phyloP scores from a whole-genome alignment of 2,888 invertebrate genomes.

The Cephalotes varians region DNA sequence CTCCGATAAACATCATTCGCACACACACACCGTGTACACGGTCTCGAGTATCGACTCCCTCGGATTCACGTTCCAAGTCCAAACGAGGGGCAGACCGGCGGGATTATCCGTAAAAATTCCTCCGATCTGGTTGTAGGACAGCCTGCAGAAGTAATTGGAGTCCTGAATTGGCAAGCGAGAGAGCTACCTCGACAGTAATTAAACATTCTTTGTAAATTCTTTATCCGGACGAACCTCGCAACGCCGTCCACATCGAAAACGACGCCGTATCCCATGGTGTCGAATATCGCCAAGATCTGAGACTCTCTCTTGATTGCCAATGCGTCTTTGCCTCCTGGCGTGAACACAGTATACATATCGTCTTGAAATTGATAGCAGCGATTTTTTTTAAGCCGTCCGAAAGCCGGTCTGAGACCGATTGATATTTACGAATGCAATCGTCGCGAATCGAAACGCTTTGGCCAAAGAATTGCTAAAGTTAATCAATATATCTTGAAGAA shows the following conservation, averaged over 20 bases:
- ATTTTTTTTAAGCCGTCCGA: slow-evolving; percentile 43
- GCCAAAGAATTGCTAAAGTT: background rate
- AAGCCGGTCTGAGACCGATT: background rate
- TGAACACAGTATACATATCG: slow-evolving; percentile 76
- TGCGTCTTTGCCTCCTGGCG: slow-evolving; percentile 71
- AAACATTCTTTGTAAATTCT: slow-evolving; percentile 71
- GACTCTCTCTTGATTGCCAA: slow-evolving; percentile 61
- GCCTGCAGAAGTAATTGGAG: slow-evolving; percentile 73
- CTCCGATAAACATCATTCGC: slow-evolving; percentile 9
- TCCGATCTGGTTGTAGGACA: slow-evolving; percentile 79
- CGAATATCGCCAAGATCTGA: slow-evolving; percentile 77
- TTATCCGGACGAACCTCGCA: slow-evolving; percentile 70
- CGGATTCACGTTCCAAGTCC: slow-evolving; percentile 73
- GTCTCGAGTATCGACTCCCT: slow-evolving; percentile 61
- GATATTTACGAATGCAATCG: slow-evolving; percentile 2
- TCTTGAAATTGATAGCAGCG: slow-evolving; percentile 73
- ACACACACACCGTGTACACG: slow-evolving; percentile 64
- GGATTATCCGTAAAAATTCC: slow-evolving; percentile 76
- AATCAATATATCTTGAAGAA: background rate
- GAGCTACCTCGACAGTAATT: slow-evolving; percentile 64
- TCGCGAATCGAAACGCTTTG: slow-evolving; percentile 8
- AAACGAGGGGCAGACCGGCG: slow-evolving; percentile 66
- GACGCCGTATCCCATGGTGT: slow-evolving; percentile 77
- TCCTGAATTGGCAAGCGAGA: slow-evolving; percentile 41
- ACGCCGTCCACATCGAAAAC: slow-evolving; percentile 74